A percentile compares a stretch with the other conserved stretches of the same genome.
Evolutionary conservation across 1,140 invertebrate genomes (phyloP).

Genomic region (Drosophila lini): DNA sequence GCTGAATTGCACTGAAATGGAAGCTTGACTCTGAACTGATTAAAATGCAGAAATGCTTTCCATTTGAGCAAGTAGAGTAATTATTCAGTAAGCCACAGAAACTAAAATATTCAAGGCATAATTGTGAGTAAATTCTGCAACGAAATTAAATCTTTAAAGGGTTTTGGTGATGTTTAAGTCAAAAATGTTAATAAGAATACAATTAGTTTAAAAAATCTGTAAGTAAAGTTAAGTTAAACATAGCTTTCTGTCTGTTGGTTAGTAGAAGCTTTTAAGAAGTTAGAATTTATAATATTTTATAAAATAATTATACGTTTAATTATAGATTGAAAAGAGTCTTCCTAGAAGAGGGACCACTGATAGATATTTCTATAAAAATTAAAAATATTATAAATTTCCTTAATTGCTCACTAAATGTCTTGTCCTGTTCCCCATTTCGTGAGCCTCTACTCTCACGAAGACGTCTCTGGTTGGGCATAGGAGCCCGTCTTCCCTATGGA

Average conservation of each 20-base stretch:
- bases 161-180: background rate
- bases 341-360: too few species aligned
- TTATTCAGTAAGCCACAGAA: slow-evolving; percentile 5
- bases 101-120: slow-evolving; percentile 2
- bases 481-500: slow-evolving; percentile 11
- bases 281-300: background rate
- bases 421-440: background rate
- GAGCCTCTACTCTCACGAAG: slow-evolving; percentile 17
- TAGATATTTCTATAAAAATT: too few species aligned
- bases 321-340: background rate
- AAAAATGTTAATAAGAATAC: background rate
- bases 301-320: background rate
- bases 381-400: background rate
- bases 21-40: background rate
- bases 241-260: background rate
- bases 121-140: background rate
- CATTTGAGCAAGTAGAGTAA: slow-evolving; percentile 6
- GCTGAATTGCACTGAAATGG: slow-evolving; percentile 13
- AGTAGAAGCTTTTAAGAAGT: background rate
- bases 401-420: background rate
- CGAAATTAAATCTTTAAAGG: too few species aligned
- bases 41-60: slow-evolving; percentile 14
- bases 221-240: background rate
- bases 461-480: slow-evolving; percentile 1
- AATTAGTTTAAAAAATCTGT: background rate